Base-by-base conservation (phyloP, 2,797 vertebrate species). In the Syngnathus acus region DNA sequence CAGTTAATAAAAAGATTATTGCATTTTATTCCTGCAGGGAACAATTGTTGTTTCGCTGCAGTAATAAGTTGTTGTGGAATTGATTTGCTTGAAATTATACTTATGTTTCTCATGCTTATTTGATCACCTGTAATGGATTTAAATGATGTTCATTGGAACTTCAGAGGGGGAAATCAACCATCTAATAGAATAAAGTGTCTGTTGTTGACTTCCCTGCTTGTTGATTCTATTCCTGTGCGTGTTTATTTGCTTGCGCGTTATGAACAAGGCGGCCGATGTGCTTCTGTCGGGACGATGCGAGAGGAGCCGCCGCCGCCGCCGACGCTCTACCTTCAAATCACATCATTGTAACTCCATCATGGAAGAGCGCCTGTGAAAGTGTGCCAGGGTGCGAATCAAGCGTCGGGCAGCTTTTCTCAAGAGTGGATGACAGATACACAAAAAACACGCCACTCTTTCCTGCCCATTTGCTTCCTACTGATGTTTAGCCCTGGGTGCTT, bases 301-400 rank as follows among this genome's bases (percentile, higher is more conserved):
- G 64, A 65, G 71, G 71, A 61, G 71, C 80, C 74, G 76, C 75
- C 51, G 51, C 51, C 51, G 71, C 80, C 75, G 77, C 21, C 51
- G 21, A 57, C 13, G 54, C 21, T 32, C 14, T 17, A 74, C 68
- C 79, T 78, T 83, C 76, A 76, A 70, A 73, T 84, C 79, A 80
- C 76, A 83, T 87, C 75, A 78, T 60, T 75, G 82, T 75, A 72
- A 68, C 72, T 75, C 65, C 58, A 39, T 77, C 72, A 79, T 72
- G 74, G 68, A 72, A 72, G 77, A 78, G 68, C 65, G 58, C 68
- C 75, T 40, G 61, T 53, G 59, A 78, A 73, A 70, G 72, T 69
- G 73, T 69, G 71, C 64, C 58, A 1, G 17, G 65, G 50, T 42
- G n/a, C 48, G 70, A 65, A 76, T 54, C 6, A n/a, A 45, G 64